Conservation (phyloP, 2,113 vertebrate species). For the Caracal caracal region DNA sequence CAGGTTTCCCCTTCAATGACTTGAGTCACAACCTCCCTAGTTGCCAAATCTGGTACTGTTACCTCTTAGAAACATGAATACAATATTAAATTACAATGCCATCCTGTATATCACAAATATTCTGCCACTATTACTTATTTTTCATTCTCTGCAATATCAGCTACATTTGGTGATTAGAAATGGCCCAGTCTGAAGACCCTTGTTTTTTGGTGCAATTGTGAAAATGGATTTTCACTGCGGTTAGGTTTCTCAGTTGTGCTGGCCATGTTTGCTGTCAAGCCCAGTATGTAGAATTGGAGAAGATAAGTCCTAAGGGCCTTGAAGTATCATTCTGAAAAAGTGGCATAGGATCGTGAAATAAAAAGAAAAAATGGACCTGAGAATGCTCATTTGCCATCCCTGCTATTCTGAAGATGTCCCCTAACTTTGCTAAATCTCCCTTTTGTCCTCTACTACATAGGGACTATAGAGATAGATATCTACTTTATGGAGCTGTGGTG, state of each 20-base stretch:
- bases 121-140: neutral
- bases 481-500: neutral
- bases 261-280: neutral
- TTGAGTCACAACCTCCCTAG: slow-evolving; percentile 54
- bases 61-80: slow-evolving; percentile 38
- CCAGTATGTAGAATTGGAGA: neutral
- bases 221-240: neutral
- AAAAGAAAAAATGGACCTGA: neutral
- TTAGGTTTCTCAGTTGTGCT: neutral
- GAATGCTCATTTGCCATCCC: neutral
- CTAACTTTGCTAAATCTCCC: neutral
- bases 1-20: slow-evolving; percentile 39
- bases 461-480: neutral
- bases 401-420: neutral
- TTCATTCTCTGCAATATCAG: neutral
- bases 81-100: slow-evolving; percentile 39
- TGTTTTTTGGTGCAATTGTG: neutral
- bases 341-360: neutral
- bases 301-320: neutral
- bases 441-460: neutral
- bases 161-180: slow-evolving; percentile 19
- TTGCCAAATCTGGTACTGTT: slow-evolving; percentile 40
- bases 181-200: slow-evolving; percentile 39
- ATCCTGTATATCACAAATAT: neutral
- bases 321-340: neutral